Evolutionary conservation across 2,888 invertebrate species (phyloP), one percentile per base, ranked within the genome.

Genomic region (Stenotaenia linearis): DNA sequence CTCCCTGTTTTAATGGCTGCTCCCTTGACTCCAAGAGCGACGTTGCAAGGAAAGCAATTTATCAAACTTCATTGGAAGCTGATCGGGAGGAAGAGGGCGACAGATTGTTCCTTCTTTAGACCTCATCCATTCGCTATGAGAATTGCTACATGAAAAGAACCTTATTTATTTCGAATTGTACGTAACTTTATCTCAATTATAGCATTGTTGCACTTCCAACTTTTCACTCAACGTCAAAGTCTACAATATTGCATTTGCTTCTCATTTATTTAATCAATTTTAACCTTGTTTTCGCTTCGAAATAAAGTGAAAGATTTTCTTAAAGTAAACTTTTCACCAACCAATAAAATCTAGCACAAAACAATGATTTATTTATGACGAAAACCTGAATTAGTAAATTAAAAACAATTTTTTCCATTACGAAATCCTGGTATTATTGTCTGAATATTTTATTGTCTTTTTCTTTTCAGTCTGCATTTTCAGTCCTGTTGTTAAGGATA

Each of bases 1-100:
- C 61, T 61, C 61, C 61, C 61, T 61, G 61, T 61, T 61, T 61
- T 61, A 61, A 61, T 61, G 61, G 61, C 61, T 61, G 61, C 61
- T 61, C 61, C 61, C 61, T 61, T 61, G 61, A 61, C 61, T 61
- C 61, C 61, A 61, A 61, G 61, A 61, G 61, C 61, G 61, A 61
- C 61, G 61, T 61, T 61, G 61, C 61, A 61, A 61, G 61, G 61
- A 61, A 61, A 61, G 61, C 61, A 61, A 61, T 61, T 61, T 61
- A 61, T 61, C 61, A 61, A 61, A 61, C 61, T 61, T 61, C 61
- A 61, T 61, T 61, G 61, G 61, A 61, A 61, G 61, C 61, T 61
- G 61, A 61, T 61, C 61, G 61, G 61, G 61, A 61, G 61, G 61
- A 61, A 61, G 61, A 61, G 61, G 61, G 61, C 61, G 61, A 61